phyloP scores from a whole-genome alignment of 92 coral and sea anemone genomes.

The Palythoa heliodiscus region DNA sequence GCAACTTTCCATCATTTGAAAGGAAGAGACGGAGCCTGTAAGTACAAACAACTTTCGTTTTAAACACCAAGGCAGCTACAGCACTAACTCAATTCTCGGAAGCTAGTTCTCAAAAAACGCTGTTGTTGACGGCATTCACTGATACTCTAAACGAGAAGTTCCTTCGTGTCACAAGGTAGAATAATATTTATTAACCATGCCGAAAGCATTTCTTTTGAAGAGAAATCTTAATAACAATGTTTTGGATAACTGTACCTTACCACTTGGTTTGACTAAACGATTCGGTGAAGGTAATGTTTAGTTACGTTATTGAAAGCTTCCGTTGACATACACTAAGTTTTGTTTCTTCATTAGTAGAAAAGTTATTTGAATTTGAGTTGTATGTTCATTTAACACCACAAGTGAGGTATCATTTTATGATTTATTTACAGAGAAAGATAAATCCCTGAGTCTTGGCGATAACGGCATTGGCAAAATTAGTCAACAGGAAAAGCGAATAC shows the following conservation, averaged over 20 bases:
- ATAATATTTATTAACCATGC: constrained; percentile 25
- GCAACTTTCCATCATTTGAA: constrained; percentile 52
- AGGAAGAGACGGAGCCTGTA: constrained; percentile 8
- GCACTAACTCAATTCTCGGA: constrained; percentile 2
- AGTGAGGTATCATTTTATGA: constrained; percentile 73
- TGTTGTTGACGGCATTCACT: not conserved
- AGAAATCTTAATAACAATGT: constrained; percentile 34
- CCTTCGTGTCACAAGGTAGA: not conserved
- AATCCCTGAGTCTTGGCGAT: constrained; percentile 50
- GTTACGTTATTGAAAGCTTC: constrained; percentile 2
- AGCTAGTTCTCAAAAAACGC: not conserved
- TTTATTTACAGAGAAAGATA: constrained; percentile 64
- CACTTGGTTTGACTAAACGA: constrained; percentile 4
- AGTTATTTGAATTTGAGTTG: constrained; percentile 52
- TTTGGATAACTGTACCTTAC: constrained; percentile 9
- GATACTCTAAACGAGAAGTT: not conserved
- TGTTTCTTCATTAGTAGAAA: constrained; percentile 11
- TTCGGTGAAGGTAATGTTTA: constrained; percentile 9
- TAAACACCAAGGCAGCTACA: not conserved
- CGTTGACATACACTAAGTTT: constrained; percentile 13
- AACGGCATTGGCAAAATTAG: constrained; percentile 25
- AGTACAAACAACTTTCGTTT: not conserved
- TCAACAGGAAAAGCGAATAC: not conserved
- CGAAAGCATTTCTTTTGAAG: constrained; percentile 40
- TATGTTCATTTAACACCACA: constrained; percentile 88